These are phyloP conservation scores for Lasiurus borealis DNA, from an alignment of 2,113 vertebrate genomes.

Conservation along the genomic window DNA sequence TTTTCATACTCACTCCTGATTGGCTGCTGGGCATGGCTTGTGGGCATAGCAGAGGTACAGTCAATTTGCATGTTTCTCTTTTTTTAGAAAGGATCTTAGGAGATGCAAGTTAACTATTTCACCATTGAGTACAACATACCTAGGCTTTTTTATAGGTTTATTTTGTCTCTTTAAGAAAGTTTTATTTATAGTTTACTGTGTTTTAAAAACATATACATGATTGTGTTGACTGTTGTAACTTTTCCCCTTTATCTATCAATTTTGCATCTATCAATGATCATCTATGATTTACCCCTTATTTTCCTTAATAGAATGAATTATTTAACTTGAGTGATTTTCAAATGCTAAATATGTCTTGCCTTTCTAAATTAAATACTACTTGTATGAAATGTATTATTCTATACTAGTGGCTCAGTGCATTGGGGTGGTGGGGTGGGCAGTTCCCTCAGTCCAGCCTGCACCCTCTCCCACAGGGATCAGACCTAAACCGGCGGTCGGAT, in stretches of 20 bases:
- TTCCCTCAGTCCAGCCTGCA: too few relatives aligned
- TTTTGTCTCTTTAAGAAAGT: background rate
- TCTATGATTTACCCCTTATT: background rate
- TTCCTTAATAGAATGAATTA: background rate
- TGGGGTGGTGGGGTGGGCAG: too few relatives aligned
- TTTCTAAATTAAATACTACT: background rate
- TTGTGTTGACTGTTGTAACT: background rate
- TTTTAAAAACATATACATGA: background rate
- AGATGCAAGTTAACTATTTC: background rate
- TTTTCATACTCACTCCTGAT: too few relatives aligned
- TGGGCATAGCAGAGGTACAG: too few relatives aligned
- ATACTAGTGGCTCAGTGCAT: background rate
- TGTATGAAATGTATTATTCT: background rate
- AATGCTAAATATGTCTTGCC: background rate
- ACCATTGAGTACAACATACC: background rate
- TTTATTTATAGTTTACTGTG: background rate
- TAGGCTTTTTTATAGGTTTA: background rate
- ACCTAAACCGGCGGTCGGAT: too few relatives aligned
- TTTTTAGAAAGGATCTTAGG: background rate
- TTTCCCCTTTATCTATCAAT: background rate
- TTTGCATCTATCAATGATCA: background rate
- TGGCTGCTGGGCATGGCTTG: too few relatives aligned
- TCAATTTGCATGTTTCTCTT: too few relatives aligned
- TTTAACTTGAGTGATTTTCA: background rate
- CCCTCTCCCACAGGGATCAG: too few relatives aligned